These are phyloP conservation scores for Scortum barcoo DNA, from an alignment of 2,113 vertebrate genomes.

Conservation along the genomic window DNA sequence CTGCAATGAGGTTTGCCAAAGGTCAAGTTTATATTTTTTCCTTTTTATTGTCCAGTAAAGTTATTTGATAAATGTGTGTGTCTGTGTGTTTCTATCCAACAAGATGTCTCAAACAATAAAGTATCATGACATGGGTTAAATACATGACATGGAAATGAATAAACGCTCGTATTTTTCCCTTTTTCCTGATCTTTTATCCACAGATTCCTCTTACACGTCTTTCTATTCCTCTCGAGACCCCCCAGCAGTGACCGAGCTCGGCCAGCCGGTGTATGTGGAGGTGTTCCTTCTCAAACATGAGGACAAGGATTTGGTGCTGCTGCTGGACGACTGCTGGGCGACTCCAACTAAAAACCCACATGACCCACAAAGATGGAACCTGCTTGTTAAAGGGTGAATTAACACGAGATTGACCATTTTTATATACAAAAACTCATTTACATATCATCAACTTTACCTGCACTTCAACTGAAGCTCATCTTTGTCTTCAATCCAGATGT, in stretches of 20 bases:
- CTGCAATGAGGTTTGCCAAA: slow-evolving; percentile 76
- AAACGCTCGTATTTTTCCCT: neutral
- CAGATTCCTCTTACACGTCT: slow-evolving; percentile 79
- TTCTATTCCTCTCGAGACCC: slow-evolving; percentile 75
- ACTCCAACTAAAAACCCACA: slow-evolving; percentile 72
- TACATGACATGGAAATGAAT: neutral
- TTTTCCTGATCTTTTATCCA: neutral
- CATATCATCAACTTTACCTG: neutral
- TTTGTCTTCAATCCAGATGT: slow-evolving; percentile 70
- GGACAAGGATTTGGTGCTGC: slow-evolving; percentile 78
- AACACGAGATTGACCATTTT: neutral
- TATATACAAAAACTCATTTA: neutral
- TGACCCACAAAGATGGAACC: slow-evolving; percentile 80
- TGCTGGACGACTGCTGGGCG: slow-evolving; percentile 85
- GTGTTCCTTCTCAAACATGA: slow-evolving; percentile 79
- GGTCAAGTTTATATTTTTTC: slow-evolving; percentile 37
- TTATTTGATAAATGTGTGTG: neutral
- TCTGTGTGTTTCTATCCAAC: neutral
- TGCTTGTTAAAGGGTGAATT: slow-evolving; percentile 68
- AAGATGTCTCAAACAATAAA: neutral
- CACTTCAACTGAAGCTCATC: neutral
- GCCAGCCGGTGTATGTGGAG: slow-evolving; percentile 83
- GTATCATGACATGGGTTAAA: neutral
- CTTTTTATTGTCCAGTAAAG: neutral
- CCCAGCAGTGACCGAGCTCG: slow-evolving; percentile 76